phyloP scores from a whole-genome alignment of 2,888 invertebrate species.

The Philereme transversata region DNA sequence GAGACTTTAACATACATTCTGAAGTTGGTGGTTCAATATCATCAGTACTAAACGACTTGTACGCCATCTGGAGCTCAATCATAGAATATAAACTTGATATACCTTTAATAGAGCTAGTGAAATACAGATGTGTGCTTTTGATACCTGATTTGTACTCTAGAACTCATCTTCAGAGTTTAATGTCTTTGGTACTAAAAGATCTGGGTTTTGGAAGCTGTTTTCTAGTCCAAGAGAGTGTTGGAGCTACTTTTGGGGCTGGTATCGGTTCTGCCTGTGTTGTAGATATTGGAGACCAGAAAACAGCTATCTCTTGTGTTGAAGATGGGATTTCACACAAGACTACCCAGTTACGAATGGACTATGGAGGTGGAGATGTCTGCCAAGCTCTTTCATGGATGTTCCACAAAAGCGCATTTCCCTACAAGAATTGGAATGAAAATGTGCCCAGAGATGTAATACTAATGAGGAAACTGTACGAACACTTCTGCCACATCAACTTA shows the following conservation, averaged over 20 bases:
- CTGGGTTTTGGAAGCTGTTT: constrained; percentile 95
- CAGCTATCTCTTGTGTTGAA: constrained; percentile 97
- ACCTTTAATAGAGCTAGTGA: constrained; percentile 86
- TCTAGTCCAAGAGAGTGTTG: constrained; percentile 88
- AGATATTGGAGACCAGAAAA: constrained; percentile 97
- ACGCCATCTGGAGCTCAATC: constrained; percentile 94
- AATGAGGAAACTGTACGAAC: constrained; percentile 93
- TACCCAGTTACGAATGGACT: constrained; percentile 92
- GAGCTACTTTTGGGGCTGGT: constrained; percentile 79
- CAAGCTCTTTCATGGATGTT: constrained; percentile 95
- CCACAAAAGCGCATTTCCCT: constrained; percentile 95
- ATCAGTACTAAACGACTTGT: constrained; percentile 92
- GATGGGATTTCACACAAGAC: constrained; percentile 96
- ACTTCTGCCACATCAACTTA: constrained; percentile 95
- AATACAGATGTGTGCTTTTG: constrained; percentile 93
- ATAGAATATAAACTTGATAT: constrained; percentile 91
- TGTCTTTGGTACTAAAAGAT: constrained; percentile 90
- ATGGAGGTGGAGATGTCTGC: constrained; percentile 96
- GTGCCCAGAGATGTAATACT: constrained; percentile 91
- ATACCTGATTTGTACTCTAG: constrained; percentile 96
- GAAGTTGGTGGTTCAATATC: constrained; percentile 94
- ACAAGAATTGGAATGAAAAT: constrained; percentile 90
- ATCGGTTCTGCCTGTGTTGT: constrained; percentile 94
- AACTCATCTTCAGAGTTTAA: constrained; percentile 92
- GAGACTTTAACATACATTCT: constrained; percentile 93